Evolutionary conservation across 2,113 vertebrate genomes (phyloP).

Genomic region (Heloderma charlesbogerti): DNA sequence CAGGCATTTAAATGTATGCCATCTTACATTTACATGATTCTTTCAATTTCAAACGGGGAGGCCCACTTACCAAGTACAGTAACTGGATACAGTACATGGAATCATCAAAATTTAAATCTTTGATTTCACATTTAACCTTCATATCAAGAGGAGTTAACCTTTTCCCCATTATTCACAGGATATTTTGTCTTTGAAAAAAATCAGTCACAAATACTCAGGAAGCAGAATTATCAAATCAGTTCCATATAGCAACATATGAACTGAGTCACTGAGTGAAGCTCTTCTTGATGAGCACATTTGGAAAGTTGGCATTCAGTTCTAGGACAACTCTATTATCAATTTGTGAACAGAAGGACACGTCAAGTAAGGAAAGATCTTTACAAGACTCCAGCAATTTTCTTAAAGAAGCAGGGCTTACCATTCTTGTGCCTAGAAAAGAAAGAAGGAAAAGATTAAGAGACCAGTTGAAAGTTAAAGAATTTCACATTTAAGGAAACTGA

Average conservation of each 20-base stretch:
- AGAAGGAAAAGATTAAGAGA: background rate
- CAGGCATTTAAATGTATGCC: constrained; percentile 58
- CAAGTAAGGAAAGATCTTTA: constrained; percentile 89
- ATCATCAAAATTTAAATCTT: constrained; percentile 41
- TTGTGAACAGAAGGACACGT: constrained; percentile 98
- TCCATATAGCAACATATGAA: constrained; percentile 56
- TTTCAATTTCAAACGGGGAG: constrained; percentile 63
- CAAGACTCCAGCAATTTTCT: constrained; percentile 93
- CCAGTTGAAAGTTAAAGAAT: background rate
- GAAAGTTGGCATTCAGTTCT: constrained; percentile 89
- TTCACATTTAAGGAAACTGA: background rate
- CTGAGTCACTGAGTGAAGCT: constrained; percentile 94
- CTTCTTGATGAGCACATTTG: constrained; percentile 94
- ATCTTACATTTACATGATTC: constrained; percentile 39
- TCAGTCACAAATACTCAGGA: constrained; percentile 55
- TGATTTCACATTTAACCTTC: constrained; percentile 60
- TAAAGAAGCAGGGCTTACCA: constrained; percentile 90
- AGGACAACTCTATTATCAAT: constrained; percentile 92
- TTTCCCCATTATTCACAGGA: constrained; percentile 52
- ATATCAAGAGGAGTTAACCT: constrained; percentile 55
- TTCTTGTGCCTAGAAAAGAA: constrained; percentile 82
- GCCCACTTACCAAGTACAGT: constrained; percentile 54
- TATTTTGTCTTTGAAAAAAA: constrained; percentile 52
- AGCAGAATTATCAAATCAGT: constrained; percentile 59
- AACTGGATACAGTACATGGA: constrained; percentile 45